Evolutionary conservation across 2,113 vertebrate genomes (phyloP), one percentile per base, ranked within the genome.

Genomic region (Mola mola): DNA sequence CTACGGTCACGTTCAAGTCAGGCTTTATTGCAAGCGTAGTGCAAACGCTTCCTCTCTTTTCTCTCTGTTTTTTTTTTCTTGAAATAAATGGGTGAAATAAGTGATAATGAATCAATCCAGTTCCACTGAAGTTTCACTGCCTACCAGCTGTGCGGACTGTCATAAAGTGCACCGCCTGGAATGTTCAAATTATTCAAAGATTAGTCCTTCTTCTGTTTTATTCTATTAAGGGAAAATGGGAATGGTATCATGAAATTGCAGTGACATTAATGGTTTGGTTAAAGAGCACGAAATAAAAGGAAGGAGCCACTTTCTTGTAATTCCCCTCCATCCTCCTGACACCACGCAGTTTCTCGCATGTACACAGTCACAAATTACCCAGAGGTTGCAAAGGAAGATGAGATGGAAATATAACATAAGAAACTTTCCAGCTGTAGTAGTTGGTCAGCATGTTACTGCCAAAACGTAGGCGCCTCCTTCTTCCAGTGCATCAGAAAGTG

Each of bases 121-220:
- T 4, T n/a, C 11, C 8, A n/a, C 44, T 26, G 15, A 19, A 46
- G 24, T 79, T 75, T 64, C 59, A 44, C 76, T 31, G 58, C 55
- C 76, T 56, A 28, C 59, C 71, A 70, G 68, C 78, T 83, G 80
- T 63, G 73, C 66, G 40, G 33, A 47, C 63, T 70, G 69, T 63
- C 66, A 57, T 43, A 33, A 6, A 48, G 5, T 29, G 33, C 52
- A 5, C 19, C 58, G 36, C 38, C 71, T 62, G 49, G 41, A 34
- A 49, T 16, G 29, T 36, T 28, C 8, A 50, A 66, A 82, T 79
- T 74, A 67, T 65, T 74, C 36, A 55, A 19, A 53, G 28, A 68
- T 46, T 12, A 8, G 33, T 71, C 12, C 55, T 37, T 48, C 31
- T 22, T 64, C 16, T 9, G 8, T 51, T 8, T 4, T 4, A 22